Evolutionary conservation across 1,140 invertebrate genomes (phyloP), one percentile per base, ranked within the genome.

Genomic region (Holcopasites calliopsidis): DNA sequence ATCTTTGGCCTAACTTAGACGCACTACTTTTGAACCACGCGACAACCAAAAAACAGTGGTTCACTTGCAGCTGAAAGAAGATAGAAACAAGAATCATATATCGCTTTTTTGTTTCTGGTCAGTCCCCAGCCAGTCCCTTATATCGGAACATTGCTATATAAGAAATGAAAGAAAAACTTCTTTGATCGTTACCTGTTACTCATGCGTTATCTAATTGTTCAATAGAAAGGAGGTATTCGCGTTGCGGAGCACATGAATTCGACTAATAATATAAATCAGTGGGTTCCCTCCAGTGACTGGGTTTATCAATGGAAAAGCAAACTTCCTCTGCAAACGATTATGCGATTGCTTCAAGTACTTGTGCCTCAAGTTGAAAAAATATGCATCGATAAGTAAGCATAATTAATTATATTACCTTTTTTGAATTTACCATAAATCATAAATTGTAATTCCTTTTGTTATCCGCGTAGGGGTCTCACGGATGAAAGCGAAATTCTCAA

Each of bases 291-390:
- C 26, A 94, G 96, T 26, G 97, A 98, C 79, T 99, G 98, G 98
- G 98, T 99, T 44, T 94, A 96, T 79, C 96, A 96, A 7, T 99
- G 99, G 99, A 98, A 99, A 88, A 95, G 95, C 66, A 99, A 99
- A 92, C 92, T 99, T 72, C 99, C 99, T 1, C 91, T 99, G 61
- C 98, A 99, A 93, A 99, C 98, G 35, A 99, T 99, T 76, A 99
- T 99, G 98, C 93, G 99, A 83, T 93, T 99, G 84, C 92, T 99
- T 50, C 99, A 99, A 93, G 99, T 99, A 16, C 92, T 99, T 1
- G 99, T 99, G 55, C 99, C 99, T 57, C 99, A 99, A 93, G 99
- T 99, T 11, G 99, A 99, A 92, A 99, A 99, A 93, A 99, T 99
- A 84, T 99, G 99, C 91, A 99, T 99, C 87, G 99, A 99, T 90